Percentiles rank a stretch among this genome's conserved stretches.
phyloP scores from a whole-genome alignment of 2,797 vertebrate genomes.

The Picus viridis region DNA sequence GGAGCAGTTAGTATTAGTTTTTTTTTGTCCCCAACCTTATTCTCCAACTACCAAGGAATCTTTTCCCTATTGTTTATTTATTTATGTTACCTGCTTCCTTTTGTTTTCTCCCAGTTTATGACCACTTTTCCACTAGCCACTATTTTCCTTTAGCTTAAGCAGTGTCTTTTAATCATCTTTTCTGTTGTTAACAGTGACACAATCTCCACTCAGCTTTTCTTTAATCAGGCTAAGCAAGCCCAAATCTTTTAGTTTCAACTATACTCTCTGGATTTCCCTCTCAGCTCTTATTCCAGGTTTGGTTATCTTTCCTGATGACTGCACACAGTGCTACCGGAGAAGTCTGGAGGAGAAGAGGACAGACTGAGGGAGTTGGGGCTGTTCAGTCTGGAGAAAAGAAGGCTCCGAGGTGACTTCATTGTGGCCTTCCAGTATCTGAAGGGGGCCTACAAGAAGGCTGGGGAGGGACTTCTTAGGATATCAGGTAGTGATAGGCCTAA shows the following conservation, averaged over 20 bases:
- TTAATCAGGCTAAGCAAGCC: background rate
- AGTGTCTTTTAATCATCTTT: background rate
- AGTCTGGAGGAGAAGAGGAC: background rate
- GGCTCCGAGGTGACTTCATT: too few species aligned
- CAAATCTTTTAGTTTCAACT: background rate
- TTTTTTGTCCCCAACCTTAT: background rate
- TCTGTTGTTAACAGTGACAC: background rate
- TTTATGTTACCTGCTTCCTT: background rate
- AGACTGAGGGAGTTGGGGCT: too few species aligned
- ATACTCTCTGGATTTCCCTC: background rate
- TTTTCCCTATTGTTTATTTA: background rate
- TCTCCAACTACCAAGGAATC: background rate
- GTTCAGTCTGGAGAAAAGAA: too few species aligned
- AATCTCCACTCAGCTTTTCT: background rate
- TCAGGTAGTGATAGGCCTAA: too few species aligned
- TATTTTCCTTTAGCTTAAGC: background rate
- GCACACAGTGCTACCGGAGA: background rate
- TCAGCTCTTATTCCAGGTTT: background rate
- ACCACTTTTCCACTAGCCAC: background rate
- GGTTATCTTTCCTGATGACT: background rate
- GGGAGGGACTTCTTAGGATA: too few species aligned
- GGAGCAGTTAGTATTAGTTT: fast-evolving
- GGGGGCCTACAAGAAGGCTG: too few species aligned
- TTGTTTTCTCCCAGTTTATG: background rate
- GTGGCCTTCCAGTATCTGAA: too few species aligned